A percentile compares a stretch with the other conserved stretches of the same genome.
Conservation (phyloP, 2,113 vertebrate species). For the Tyrannus savana region DNA sequence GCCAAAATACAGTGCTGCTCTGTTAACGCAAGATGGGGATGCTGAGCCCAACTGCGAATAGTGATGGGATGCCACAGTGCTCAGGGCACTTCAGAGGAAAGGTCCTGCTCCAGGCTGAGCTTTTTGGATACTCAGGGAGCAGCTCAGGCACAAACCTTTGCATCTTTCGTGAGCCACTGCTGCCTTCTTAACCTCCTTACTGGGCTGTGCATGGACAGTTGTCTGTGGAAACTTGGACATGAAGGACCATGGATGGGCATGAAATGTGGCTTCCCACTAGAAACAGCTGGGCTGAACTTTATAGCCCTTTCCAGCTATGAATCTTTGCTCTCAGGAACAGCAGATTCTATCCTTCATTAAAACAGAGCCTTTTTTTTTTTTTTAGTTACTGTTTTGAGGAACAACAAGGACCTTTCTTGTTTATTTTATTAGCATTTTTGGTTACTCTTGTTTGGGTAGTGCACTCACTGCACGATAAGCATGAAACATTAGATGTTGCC, state of each 20-base stretch:
- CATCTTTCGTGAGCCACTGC: not conserved
- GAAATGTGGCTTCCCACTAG: not conserved
- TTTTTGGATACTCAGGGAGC: not conserved
- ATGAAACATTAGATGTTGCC: not conserved
- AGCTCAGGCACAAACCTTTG: not conserved
- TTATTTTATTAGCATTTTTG: not conserved
- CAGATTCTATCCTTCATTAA: not conserved
- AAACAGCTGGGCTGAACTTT: not conserved
- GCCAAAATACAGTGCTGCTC: not conserved
- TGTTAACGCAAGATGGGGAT: not conserved
- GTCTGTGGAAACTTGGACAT: not conserved
- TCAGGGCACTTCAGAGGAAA: not conserved
- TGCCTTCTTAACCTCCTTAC: not conserved
- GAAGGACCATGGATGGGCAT: too few relatives aligned
- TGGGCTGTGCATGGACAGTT: not conserved
- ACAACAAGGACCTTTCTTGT: not conserved
- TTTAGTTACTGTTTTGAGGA: not conserved
- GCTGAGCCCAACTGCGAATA: rapidly evolving
- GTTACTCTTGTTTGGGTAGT: not conserved
- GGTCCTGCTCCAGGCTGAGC: not conserved
- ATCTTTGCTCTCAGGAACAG: not conserved
- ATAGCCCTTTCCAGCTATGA: not conserved
- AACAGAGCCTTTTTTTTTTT: not conserved
- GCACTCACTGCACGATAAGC: not conserved
- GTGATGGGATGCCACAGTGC: not conserved